phyloP scores from a whole-genome alignment of 2,113 vertebrate species.

The Coreoperca whiteheadi region DNA sequence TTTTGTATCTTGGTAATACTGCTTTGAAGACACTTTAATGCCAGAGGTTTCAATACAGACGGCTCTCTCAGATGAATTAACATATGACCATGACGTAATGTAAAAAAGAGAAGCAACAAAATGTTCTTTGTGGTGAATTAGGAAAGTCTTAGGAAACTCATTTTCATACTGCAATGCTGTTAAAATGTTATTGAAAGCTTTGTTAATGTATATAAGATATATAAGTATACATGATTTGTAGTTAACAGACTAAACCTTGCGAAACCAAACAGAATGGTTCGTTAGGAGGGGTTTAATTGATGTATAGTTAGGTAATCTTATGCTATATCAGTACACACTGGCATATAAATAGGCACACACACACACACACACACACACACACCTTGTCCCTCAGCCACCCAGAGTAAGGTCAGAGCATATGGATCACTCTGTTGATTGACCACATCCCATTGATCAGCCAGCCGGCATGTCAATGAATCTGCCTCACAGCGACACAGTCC shows the following conservation, averaged over 20 bases:
- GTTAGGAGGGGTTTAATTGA: slow-evolving; percentile 13
- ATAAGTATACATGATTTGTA: neutral
- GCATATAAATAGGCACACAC: slow-evolving; percentile 43
- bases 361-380: slow-evolving; percentile 19
- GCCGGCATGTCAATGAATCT: slow-evolving; percentile 58
- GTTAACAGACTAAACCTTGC: neutral
- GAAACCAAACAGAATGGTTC: neutral
- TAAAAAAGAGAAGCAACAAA: slow-evolving; percentile 39
- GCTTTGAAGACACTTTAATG: slow-evolving; percentile 19
- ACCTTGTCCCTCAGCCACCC: slow-evolving; percentile 30
- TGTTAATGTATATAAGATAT: slow-evolving; percentile 5
- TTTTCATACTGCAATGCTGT: neutral
- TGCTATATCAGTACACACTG: slow-evolving; percentile 38
- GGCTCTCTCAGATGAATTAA: slow-evolving; percentile 55
- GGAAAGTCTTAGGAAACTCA: neutral
- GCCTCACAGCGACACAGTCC: slow-evolving; percentile 53
- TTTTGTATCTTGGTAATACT: neutral
- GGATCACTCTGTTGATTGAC: slow-evolving; percentile 74
- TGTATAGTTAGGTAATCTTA: slow-evolving; percentile 48
- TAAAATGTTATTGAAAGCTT: neutral
- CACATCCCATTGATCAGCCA: slow-evolving; percentile 67
- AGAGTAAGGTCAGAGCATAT: slow-evolving; percentile 70
- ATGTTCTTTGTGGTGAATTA: slow-evolving; percentile 46
- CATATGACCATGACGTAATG: slow-evolving; percentile 60
- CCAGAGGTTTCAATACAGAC: slow-evolving; percentile 35